A percentile compares a stretch with the other conserved stretches of the same genome.
Conservation (phyloP, 2,888 invertebrate species). For the Acleris literana region DNA sequence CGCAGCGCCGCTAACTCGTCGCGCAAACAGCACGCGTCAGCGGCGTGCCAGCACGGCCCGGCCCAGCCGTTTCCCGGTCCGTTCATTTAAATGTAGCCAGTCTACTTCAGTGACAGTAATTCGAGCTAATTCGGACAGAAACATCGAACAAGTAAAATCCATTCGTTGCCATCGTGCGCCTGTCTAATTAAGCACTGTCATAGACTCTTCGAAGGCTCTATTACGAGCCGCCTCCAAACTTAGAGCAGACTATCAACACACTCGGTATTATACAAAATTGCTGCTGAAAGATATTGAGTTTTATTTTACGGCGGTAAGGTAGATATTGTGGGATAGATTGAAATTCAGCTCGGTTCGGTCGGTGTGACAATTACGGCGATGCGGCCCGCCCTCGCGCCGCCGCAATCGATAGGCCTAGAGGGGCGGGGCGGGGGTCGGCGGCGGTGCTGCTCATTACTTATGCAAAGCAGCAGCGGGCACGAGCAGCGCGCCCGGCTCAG, state of each 20-base stretch:
- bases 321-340: slow-evolving; percentile 68
- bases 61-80: slow-evolving; percentile 35
- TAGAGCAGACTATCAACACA: slow-evolving; percentile 78
- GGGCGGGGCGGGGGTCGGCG: slow-evolving; percentile 76
- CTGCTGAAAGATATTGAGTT: slow-evolving; percentile 58
- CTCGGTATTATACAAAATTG: slow-evolving; percentile 73
- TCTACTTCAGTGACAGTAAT: slow-evolving; percentile 55
- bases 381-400: slow-evolving; percentile 84
- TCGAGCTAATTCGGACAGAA: slow-evolving; percentile 62
- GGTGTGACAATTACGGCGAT: slow-evolving; percentile 83
- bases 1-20: slow-evolving; percentile 49
- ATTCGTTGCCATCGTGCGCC: slow-evolving; percentile 78
- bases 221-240: slow-evolving; percentile 81
- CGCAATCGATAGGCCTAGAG: slow-evolving; percentile 89
- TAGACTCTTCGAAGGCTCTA: slow-evolving; percentile 83
- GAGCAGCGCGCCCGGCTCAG: slow-evolving; percentile 32
- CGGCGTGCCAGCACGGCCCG: slow-evolving; percentile 33
- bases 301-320: slow-evolving; percentile 72
- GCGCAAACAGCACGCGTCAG: slow-evolving; percentile 47
- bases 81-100: slow-evolving; percentile 55
- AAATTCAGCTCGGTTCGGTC: slow-evolving; percentile 68
- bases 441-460: slow-evolving; percentile 70
- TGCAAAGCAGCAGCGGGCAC: slow-evolving; percentile 76
- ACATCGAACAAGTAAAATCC: slow-evolving; percentile 81
- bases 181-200: slow-evolving; percentile 83